A percentile compares a stretch with the other conserved stretches of the same genome.
Evolutionary conservation across 2,113 vertebrate species (phyloP).

Genomic region (Ochotona princeps): DNA sequence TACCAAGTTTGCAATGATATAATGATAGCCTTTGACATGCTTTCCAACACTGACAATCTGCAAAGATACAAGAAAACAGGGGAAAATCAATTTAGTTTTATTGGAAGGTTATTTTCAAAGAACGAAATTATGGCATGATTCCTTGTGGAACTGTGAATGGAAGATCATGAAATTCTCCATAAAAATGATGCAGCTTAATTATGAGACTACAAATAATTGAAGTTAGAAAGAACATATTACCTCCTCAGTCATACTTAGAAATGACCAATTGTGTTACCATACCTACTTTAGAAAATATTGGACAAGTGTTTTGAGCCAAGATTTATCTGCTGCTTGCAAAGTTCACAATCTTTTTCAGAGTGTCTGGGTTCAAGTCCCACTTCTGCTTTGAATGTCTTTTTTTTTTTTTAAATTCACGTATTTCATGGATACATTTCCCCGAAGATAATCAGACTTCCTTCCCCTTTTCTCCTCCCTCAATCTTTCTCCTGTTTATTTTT

Average conservation of each 20-base stretch:
- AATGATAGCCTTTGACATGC: constrained; percentile 97
- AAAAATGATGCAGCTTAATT: neutral
- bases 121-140: constrained; percentile 33
- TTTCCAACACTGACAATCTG: constrained; percentile 97
- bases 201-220: constrained; percentile 44
- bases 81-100: constrained; percentile 54
- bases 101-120: constrained; percentile 4
- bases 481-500: no score
- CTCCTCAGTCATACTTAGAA: constrained; percentile 6
- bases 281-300: neutral
- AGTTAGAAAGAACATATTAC: constrained; percentile 26
- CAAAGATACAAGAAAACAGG: constrained; percentile 70
- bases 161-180: neutral
- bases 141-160: neutral
- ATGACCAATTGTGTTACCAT: neutral
- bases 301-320: no score
- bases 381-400: no score
- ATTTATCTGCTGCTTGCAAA: no score
- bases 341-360: no score
- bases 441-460: no score
- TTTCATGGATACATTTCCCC: no score
- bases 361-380: no score
- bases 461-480: no score
- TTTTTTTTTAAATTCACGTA: no score
- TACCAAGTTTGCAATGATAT: constrained; percentile 98